Evolutionary conservation across 2,113 vertebrate species (phyloP).

Genomic region (Microtus ochrogaster): DNA sequence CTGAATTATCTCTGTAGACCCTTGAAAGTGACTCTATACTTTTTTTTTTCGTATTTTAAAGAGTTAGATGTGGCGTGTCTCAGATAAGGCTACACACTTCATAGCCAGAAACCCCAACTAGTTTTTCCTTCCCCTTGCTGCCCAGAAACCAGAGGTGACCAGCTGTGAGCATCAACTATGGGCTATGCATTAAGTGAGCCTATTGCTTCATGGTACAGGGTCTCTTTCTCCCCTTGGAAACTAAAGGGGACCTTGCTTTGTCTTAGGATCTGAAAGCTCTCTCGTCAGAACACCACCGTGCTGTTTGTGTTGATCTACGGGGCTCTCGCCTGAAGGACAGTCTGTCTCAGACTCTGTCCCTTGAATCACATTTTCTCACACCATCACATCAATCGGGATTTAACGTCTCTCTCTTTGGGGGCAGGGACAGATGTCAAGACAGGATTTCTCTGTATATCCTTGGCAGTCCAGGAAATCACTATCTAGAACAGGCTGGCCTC

Average conservation of each 20-base stretch:
- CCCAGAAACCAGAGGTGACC: background rate
- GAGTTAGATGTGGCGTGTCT: background rate
- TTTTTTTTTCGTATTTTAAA: background rate
- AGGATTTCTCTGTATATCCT: no score
- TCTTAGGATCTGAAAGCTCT: background rate
- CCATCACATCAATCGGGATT: background rate
- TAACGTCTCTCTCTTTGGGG: no score
- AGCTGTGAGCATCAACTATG: background rate
- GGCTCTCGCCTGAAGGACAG: background rate
- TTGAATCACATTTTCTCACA: background rate
- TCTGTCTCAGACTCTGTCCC: background rate
- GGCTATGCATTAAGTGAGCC: background rate
- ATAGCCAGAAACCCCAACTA: background rate
- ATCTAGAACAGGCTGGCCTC: no score
- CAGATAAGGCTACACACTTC: background rate
- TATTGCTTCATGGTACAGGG: background rate
- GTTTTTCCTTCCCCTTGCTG: background rate
- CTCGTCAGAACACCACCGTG: background rate
- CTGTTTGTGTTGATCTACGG: background rate
- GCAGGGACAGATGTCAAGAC: no score
- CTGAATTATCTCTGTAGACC: background rate
- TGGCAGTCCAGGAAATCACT: no score
- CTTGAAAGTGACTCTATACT: background rate
- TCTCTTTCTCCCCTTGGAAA: background rate
- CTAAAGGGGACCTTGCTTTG: background rate